Conservation (phyloP, 2,113 vertebrate genomes). For the Myxocyprinus asiaticus region DNA sequence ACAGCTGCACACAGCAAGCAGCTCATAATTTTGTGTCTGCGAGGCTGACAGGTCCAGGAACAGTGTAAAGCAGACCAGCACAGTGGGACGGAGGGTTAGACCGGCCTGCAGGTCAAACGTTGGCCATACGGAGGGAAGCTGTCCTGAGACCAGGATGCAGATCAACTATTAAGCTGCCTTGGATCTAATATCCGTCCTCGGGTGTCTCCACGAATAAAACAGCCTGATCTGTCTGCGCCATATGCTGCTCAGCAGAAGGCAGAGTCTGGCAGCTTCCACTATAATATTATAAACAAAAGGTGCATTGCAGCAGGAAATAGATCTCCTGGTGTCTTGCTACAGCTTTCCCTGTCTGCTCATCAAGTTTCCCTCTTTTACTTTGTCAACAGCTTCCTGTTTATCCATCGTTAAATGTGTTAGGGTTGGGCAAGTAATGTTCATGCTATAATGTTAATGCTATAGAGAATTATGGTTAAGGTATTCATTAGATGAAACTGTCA, state of each 20-base stretch:
- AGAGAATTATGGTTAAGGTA: too few relatives aligned
- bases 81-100: neutral
- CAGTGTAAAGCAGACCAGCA: neutral
- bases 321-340: neutral
- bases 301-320: conserved; percentile 1
- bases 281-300: conserved; percentile 15
- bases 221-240: conserved; percentile 19
- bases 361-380: too few relatives aligned
- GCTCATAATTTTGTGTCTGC: conserved; percentile 10
- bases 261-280: conserved; percentile 12
- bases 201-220: conserved; percentile 5
- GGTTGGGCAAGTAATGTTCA: too few relatives aligned
- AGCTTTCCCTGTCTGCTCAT: neutral
- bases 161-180: neutral
- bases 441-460: too few relatives aligned
- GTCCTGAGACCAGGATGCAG: neutral
- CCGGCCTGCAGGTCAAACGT: conserved; percentile 14
- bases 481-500: too few relatives aligned
- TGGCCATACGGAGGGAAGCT: neutral
- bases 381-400: too few relatives aligned
- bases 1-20: neutral
- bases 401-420: too few relatives aligned
- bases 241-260: neutral
- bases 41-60: neutral
- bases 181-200: neutral